Conservation (phyloP, 2,113 vertebrate genomes). For the Oophaga pumilio region DNA sequence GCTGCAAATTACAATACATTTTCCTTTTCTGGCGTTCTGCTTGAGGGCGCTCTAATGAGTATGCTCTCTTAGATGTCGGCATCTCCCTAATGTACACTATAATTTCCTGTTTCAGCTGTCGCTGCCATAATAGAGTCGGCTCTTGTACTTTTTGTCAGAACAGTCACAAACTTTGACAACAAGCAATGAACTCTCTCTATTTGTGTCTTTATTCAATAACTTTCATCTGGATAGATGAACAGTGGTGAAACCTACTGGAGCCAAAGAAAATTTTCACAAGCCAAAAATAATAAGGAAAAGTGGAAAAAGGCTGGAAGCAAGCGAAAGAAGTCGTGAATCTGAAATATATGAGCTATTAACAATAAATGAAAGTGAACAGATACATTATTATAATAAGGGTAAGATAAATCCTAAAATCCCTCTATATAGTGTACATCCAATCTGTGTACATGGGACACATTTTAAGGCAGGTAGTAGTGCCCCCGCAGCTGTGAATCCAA, state of each 20-base stretch:
- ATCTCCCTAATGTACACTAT: constrained; percentile 27
- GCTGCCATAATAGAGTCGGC: constrained; percentile 7
- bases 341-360: not conserved
- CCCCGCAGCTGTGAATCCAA: too few relatives aligned
- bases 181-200: constrained; percentile 25
- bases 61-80: constrained; percentile 42
- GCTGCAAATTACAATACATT: constrained; percentile 31
- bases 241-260: not conserved
- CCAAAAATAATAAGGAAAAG: constrained; percentile 13
- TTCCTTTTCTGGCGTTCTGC: constrained; percentile 23
- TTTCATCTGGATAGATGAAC: constrained; percentile 21
- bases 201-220: constrained; percentile 1
- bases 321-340: not conserved
- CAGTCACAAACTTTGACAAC: constrained; percentile 35
- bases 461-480: too few relatives aligned
- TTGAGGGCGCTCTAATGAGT: constrained; percentile 36
- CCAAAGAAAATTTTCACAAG: not conserved
- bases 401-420: too few relatives aligned
- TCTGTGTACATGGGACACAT: too few relatives aligned
- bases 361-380: not conserved
- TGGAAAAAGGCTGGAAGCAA: not conserved
- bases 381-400: not conserved
- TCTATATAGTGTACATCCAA: too few relatives aligned
- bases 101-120: constrained; percentile 44
- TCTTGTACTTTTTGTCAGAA: constrained; percentile 41